These are phyloP conservation scores for Panthera leo DNA, from an alignment of 2,113 vertebrate species.

Conservation along the genomic window DNA sequence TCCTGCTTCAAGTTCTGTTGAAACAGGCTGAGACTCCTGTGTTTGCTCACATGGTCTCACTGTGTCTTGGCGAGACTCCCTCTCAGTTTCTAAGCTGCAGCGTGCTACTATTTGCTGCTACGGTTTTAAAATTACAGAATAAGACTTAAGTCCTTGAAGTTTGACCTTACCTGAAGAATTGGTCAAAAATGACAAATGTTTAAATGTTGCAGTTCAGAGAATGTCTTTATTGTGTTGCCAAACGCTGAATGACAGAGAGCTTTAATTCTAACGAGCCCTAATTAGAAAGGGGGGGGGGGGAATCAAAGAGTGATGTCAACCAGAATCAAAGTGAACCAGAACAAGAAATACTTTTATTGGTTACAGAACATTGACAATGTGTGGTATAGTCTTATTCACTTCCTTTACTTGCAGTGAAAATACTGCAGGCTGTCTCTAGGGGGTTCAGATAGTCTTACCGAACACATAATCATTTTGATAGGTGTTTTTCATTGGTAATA, in stretches of 20 bases:
- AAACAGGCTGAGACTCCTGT: not conserved
- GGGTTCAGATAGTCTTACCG: slow-evolving; percentile 52
- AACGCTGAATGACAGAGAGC: slow-evolving; percentile 58
- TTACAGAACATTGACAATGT: slow-evolving; percentile 65
- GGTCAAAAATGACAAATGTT: slow-evolving; percentile 68
- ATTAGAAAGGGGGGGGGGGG: slow-evolving; percentile 64
- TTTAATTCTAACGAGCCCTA: slow-evolving; percentile 78
- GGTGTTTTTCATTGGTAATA: slow-evolving; percentile 66
- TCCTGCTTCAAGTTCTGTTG: not conserved
- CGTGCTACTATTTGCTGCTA: not conserved
- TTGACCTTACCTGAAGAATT: slow-evolving; percentile 61
- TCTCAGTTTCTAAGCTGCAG: slow-evolving; percentile 27
- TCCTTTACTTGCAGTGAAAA: slow-evolving; percentile 74
- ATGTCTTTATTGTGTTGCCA: slow-evolving; percentile 77
- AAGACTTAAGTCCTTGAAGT: slow-evolving; percentile 33
- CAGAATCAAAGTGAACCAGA: slow-evolving; percentile 73
- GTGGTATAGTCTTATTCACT: slow-evolving; percentile 61
- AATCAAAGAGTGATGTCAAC: slow-evolving; percentile 74
- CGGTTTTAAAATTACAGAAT: slow-evolving; percentile 52
- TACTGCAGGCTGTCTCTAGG: slow-evolving; percentile 56
- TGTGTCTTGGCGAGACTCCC: not conserved
- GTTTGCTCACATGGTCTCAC: not conserved
- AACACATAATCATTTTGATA: slow-evolving; percentile 68
- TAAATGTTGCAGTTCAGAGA: slow-evolving; percentile 63
- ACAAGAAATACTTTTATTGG: slow-evolving; percentile 72